Conservation (phyloP, 2,888 invertebrate genomes). For the Dermolepida albohirtum region DNA sequence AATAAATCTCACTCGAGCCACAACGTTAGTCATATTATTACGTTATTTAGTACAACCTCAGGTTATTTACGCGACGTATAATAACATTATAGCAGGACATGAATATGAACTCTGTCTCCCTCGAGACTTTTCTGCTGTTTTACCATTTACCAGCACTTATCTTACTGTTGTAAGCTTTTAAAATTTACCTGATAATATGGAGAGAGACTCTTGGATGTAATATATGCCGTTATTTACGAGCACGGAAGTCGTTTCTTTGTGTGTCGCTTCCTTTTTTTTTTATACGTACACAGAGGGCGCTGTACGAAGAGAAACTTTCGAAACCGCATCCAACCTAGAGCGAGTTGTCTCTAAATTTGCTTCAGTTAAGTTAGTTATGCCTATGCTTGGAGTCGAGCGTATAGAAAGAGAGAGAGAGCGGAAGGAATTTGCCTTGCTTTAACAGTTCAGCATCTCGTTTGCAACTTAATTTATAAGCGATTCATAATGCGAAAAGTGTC, state of each 20-base stretch:
- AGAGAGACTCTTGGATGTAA: conserved; percentile 19
- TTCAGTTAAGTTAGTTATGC: conserved; percentile 55
- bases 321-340: conserved; percentile 45
- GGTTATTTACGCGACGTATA: conserved; percentile 59
- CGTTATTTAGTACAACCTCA: conserved; percentile 61
- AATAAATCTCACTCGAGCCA: conserved; percentile 60
- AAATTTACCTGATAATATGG: conserved; percentile 48
- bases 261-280: conserved; percentile 11
- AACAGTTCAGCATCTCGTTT: conserved; percentile 57
- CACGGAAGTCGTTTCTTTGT: conserved; percentile 22
- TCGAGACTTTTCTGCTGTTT: conserved; percentile 59
- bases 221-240: conserved; percentile 39
- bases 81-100: conserved; percentile 63
- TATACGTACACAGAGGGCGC: conserved; percentile 15
- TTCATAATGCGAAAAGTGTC: conserved; percentile 64
- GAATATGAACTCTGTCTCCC: conserved; percentile 61
- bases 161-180: conserved; percentile 57
- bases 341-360: conserved; percentile 52
- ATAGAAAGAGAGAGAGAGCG: conserved; percentile 7
- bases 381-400: conserved; percentile 53
- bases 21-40: conserved; percentile 62
- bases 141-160: conserved; percentile 60
- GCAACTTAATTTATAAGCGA: conserved; percentile 64
- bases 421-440: conserved; percentile 52
- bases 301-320: conserved; percentile 25